phyloP scores from a whole-genome alignment of 2,113 vertebrate genomes.

The Corythornis cristatus region DNA sequence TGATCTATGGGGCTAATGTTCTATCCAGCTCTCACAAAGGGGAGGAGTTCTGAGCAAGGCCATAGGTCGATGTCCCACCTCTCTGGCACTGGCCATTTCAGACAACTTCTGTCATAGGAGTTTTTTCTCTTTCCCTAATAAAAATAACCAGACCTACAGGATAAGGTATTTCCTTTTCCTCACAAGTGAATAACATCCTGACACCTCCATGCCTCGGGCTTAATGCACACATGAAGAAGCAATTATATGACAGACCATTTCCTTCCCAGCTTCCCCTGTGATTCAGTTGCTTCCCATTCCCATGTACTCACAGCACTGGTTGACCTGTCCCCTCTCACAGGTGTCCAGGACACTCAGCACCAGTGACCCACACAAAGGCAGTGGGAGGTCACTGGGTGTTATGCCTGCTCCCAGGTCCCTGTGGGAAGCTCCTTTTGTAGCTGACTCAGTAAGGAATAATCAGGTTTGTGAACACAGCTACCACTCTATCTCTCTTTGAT shows the following conservation, averaged over 20 bases:
- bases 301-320: not conserved
- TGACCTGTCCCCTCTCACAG: not conserved
- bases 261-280: not conserved
- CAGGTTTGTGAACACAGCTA: not conserved
- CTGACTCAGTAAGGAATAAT: not conserved
- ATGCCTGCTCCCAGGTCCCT: not conserved
- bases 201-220: not conserved
- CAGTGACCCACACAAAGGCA: not conserved
- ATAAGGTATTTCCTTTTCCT: constrained; percentile 40
- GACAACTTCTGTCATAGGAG: not conserved
- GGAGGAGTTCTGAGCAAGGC: not conserved
- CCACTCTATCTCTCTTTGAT: not conserved
- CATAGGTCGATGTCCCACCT: not conserved
- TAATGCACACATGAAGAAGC: constrained; percentile 2
- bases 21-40: not conserved
- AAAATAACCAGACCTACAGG: constrained; percentile 23
- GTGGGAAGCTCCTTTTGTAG: fast-evolving
- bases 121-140: not conserved
- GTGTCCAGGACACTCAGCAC: not conserved
- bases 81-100: not conserved
- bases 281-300: not conserved
- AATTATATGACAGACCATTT: not conserved
- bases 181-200: constrained; percentile 7
- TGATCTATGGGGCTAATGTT: not conserved
- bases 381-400: not conserved